A percentile compares a stretch with the other conserved stretches of the same genome.
Conservation (phyloP, 2,888 invertebrate genomes). For the Stenodema calcarata region DNA sequence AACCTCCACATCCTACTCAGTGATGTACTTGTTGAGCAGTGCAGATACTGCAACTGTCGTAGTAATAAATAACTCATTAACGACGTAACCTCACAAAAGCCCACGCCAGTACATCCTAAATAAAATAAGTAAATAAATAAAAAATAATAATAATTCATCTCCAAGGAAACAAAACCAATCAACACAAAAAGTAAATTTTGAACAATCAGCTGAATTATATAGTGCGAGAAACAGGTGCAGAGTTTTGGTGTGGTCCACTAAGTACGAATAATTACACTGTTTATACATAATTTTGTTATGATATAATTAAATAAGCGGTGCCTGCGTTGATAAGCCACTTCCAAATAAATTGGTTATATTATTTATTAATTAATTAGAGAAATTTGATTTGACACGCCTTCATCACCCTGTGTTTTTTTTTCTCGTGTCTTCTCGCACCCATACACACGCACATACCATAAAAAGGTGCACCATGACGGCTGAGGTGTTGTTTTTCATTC, state of each 20-base stretch:
- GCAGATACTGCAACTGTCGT: too few species aligned
- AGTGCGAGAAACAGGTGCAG: neutral
- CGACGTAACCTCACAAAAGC: too few species aligned
- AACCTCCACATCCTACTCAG: too few species aligned
- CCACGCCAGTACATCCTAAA: too few species aligned
- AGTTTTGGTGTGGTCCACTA: neutral
- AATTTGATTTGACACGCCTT: constrained; percentile 24
- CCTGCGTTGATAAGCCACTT: neutral
- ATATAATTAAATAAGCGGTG: neutral
- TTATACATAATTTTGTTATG: neutral
- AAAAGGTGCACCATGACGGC: neutral
- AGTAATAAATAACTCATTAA: too few species aligned
- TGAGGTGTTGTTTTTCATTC: neutral
- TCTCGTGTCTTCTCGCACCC: neutral
- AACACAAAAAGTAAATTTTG: neutral
- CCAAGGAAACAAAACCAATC: too few species aligned
- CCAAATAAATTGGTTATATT: neutral
- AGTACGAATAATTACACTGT: neutral
- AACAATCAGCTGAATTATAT: neutral
- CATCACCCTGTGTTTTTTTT: constrained; percentile 38
- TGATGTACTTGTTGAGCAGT: too few species aligned
- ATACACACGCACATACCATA: neutral
- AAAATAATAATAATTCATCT: too few species aligned
- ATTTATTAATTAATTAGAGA: neutral
- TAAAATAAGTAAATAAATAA: too few species aligned